Evolutionary conservation across 2,113 vertebrate species (phyloP).

Genomic region (Thamnophis sirtalis): DNA sequence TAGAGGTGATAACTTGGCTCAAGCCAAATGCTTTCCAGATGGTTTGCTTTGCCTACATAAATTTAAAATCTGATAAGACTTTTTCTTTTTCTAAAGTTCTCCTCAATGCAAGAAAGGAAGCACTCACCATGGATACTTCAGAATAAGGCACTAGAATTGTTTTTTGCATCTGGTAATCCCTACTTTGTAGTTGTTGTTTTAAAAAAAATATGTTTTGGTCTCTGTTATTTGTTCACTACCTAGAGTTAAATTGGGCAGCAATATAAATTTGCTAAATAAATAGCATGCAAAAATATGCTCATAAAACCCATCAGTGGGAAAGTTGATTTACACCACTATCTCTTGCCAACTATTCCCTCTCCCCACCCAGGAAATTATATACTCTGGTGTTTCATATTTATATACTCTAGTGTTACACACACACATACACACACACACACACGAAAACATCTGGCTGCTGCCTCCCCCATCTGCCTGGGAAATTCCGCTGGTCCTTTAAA

Average conservation of each 20-base stretch:
- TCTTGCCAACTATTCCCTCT: not conserved
- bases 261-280: not conserved
- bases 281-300: not conserved
- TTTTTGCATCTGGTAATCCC: not conserved
- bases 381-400: not conserved
- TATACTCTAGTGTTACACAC: not conserved
- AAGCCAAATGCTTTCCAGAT: not conserved
- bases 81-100: not conserved
- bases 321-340: not conserved
- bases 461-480: not conserved
- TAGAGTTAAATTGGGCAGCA: not conserved
- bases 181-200: not conserved
- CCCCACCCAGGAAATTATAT: not conserved
- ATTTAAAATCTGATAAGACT: not conserved
- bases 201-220: not conserved
- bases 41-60: not conserved
- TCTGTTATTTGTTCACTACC: not conserved
- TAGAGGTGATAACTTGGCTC: not conserved
- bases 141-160: not conserved
- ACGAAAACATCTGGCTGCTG: not conserved
- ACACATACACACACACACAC: too few species aligned
- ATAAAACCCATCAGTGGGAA: not conserved
- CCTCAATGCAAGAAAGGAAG: not conserved
- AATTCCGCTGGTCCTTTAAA: not conserved
- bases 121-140: not conserved